These are phyloP conservation scores for Leptogaster cylindrica DNA, from an alignment of 2,888 invertebrate genomes.

Conservation along the genomic window DNA sequence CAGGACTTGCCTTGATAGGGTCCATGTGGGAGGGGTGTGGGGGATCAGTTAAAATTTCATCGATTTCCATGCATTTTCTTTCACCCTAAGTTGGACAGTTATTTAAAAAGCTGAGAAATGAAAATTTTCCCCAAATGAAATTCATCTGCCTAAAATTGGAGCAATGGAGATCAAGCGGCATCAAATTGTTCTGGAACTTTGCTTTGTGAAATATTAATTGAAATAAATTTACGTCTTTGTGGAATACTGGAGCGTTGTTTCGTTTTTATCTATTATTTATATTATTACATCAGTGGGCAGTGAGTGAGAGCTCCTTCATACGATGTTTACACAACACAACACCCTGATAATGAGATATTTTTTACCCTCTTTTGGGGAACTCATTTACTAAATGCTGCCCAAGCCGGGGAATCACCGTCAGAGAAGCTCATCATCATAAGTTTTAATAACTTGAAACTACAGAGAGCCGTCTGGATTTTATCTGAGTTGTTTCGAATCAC, in stretches of 20 bases:
- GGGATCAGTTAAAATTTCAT: no score
- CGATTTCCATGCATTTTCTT: no score
- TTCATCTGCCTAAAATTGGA: no score
- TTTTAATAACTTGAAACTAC: constrained; percentile 26
- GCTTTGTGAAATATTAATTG: constrained; percentile 37
- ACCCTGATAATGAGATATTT: neutral
- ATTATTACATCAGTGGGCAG: neutral
- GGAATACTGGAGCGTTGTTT: constrained; percentile 6
- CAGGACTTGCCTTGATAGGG: no score
- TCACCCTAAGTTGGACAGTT: no score
- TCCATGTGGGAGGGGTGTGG: no score
- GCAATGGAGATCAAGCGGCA: no score
- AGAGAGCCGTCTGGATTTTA: neutral
- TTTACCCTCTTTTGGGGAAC: neutral
- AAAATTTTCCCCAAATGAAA: no score
- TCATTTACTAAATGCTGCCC: constrained; percentile 7
- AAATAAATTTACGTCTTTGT: constrained; percentile 33
- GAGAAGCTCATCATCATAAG: constrained; percentile 27
- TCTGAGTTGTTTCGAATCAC: neutral
- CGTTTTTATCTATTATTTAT: neutral
- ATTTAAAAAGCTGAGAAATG: no score
- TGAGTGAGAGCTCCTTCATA: neutral
- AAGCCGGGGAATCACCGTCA: neutral
- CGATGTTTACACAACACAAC: neutral
- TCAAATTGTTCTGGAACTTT: no score